Evolutionary conservation across 2,888 invertebrate species (phyloP).

Genomic region (Troides aeacus): DNA sequence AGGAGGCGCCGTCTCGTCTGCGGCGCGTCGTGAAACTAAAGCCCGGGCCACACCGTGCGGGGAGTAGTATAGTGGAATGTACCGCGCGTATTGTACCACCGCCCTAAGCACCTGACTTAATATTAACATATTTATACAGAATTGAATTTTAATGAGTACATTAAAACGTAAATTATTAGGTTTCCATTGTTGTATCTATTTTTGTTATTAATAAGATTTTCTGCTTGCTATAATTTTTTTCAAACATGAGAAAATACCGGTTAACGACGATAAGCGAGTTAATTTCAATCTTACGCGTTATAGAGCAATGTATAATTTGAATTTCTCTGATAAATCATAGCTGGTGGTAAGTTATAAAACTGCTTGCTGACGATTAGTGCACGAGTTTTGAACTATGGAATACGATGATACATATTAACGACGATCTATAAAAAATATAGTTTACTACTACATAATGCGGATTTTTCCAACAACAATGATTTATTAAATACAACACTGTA

Average conservation of each 20-base stretch:
- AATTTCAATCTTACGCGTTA: background rate
- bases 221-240: no score
- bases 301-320: background rate
- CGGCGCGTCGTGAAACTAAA: conserved; percentile 33
- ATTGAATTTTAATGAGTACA: no score
- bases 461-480: conserved; percentile 20
- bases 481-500: conserved; percentile 8
- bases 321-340: background rate
- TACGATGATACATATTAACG: background rate
- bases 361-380: background rate
- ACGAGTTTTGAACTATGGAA: background rate
- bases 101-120: conserved; percentile 31
- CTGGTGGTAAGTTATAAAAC: background rate
- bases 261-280: no score
- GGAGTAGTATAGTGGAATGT: conserved; percentile 52
- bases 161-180: no score
- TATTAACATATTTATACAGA: no score
- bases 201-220: no score
- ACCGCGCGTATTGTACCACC: conserved; percentile 37
- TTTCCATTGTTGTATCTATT: no score
- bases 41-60: conserved; percentile 41
- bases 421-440: background rate
- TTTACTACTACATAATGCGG: background rate
- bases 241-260: no score
- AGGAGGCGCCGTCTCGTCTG: conserved; percentile 33